Evolutionary conservation across 2,888 invertebrate genomes (phyloP).

Genomic region (Drosophila birchii): DNA sequence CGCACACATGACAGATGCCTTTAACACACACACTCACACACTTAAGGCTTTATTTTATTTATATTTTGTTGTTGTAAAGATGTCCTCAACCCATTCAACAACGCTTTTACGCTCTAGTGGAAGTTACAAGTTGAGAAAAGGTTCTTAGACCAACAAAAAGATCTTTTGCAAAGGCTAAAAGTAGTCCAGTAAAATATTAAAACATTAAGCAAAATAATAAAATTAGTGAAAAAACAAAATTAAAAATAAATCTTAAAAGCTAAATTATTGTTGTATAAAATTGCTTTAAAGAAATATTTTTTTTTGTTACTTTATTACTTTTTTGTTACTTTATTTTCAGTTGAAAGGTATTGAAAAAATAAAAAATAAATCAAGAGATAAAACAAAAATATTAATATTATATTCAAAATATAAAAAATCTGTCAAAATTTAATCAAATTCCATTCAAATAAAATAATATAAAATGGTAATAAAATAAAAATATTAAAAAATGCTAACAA

Average conservation of each 20-base stretch:
- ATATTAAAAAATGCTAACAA: not conserved
- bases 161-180: not conserved
- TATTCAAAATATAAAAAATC: no score
- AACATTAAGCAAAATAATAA: not conserved
- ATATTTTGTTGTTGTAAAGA: constrained; percentile 4
- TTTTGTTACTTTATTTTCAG: no score
- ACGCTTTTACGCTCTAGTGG: constrained; percentile 59
- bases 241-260: no score
- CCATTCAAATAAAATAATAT: no score
- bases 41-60: not conserved
- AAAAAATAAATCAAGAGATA: no score
- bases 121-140: constrained; percentile 65
- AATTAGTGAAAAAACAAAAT: not conserved
- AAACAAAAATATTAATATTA: no score
- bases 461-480: no score
- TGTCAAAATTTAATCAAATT: no score
- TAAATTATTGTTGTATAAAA: no score
- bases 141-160: not conserved
- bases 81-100: constrained; percentile 19
- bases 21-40: constrained; percentile 3
- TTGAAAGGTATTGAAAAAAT: no score
- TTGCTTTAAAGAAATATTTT: no score
- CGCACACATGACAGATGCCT: constrained; percentile 56
- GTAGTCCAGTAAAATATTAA: not conserved
- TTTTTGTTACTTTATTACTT: no score